A percentile compares a stretch with the other conserved stretches of the same genome.
Evolutionary conservation across 2,113 vertebrate species (phyloP).

Genomic region (Silurus meridionalis): DNA sequence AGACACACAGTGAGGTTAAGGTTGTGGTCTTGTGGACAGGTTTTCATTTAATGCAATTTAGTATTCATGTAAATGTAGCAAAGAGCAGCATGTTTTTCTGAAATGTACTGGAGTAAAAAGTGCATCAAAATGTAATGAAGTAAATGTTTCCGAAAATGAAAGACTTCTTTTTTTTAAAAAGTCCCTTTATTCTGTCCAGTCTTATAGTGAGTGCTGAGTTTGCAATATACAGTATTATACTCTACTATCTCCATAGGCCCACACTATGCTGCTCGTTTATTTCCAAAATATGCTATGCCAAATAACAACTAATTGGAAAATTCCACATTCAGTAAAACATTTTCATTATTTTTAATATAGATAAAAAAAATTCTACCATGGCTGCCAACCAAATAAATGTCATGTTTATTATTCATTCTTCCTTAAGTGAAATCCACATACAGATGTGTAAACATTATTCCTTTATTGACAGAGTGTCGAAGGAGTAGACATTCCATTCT

Average conservation of each 20-base stretch:
- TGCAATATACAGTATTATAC: background rate
- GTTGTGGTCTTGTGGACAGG: too few relatives aligned
- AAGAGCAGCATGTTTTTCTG: too few relatives aligned
- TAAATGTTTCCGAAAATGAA: too few relatives aligned
- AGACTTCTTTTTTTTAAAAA: too few relatives aligned
- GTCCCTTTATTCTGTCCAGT: too few relatives aligned
- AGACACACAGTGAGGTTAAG: too few relatives aligned
- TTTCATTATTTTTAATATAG: background rate
- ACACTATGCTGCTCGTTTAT: background rate
- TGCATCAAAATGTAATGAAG: too few relatives aligned
- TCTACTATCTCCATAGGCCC: background rate
- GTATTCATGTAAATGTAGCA: too few relatives aligned
- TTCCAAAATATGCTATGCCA: background rate
- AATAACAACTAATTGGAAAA: background rate
- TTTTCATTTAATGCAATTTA: too few relatives aligned
- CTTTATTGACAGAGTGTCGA: background rate
- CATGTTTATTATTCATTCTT: background rate
- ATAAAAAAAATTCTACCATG: background rate
- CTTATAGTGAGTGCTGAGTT: background rate
- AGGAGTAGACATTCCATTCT: constrained; percentile 6
- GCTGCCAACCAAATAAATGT: background rate
- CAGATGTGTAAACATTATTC: background rate
- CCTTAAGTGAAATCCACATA: background rate
- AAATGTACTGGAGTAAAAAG: too few relatives aligned
- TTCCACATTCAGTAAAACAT: background rate